These are phyloP conservation scores for Plectrocnemia conspersa DNA, from an alignment of 1,140 invertebrate genomes.

Conservation along the genomic window DNA sequence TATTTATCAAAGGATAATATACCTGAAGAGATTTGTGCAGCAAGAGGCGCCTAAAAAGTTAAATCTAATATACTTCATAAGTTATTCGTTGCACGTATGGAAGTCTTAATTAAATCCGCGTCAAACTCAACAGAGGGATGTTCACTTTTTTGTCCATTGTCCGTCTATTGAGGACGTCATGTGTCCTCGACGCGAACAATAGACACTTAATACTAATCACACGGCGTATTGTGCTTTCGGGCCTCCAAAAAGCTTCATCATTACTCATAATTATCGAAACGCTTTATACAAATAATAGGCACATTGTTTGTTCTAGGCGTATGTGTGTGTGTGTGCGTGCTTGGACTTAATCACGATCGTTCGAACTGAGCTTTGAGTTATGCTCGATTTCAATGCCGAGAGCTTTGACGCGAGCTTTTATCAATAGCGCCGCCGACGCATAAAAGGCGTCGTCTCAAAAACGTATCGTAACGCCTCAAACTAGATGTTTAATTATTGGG, in stretches of 20 bases:
- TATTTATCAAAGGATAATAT: too few relatives aligned
- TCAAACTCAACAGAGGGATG: constrained; percentile 17
- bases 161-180: constrained; percentile 14
- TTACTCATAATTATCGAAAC: constrained; percentile 31
- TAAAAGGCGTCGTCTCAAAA: too few relatives aligned
- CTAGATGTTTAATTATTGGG: too few relatives aligned
- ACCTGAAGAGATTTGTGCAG: too few relatives aligned
- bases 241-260: constrained; percentile 29
- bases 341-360: constrained; percentile 19
- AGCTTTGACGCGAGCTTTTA: constrained; percentile 24
- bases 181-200: constrained; percentile 27
- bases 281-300: constrained; percentile 26
- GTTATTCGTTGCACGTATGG: too few relatives aligned
- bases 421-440: constrained; percentile 17
- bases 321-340: constrained; percentile 15
- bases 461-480: too few relatives aligned
- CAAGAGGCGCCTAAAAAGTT: too few relatives aligned
- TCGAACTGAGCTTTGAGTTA: constrained; percentile 19
- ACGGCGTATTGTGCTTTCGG: constrained; percentile 21
- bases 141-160: constrained; percentile 15
- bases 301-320: constrained; percentile 28
- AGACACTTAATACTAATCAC: constrained; percentile 26
- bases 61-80: too few relatives aligned
- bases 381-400: constrained; percentile 19
- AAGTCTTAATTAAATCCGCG: constrained; percentile 14